phyloP scores from a whole-genome alignment of 2,797 vertebrate species.

The Tragelaphus eurycerus region DNA sequence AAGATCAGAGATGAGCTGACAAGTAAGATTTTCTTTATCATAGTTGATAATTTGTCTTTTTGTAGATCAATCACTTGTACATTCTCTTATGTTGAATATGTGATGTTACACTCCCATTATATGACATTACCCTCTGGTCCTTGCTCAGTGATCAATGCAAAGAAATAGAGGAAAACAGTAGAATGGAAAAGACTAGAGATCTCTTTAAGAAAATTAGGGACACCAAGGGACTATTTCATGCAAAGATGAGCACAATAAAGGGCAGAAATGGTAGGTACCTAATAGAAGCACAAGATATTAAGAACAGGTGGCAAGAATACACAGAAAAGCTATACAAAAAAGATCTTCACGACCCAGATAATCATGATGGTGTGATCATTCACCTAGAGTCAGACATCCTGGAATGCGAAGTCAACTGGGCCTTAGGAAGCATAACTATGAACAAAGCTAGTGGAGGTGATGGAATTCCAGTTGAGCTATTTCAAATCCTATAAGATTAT shows the following conservation, averaged over 20 bases:
- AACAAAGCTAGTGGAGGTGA: background rate
- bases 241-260: background rate
- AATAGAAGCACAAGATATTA: background rate
- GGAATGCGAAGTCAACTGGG: accelerated
- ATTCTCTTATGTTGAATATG: background rate
- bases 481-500: background rate
- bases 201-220: background rate
- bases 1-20: background rate
- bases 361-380: background rate
- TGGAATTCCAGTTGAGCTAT: background rate
- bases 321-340: background rate
- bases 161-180: background rate
- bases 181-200: background rate
- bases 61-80: background rate
- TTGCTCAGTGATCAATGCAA: background rate
- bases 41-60: background rate
- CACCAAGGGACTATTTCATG: no score
- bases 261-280: background rate
- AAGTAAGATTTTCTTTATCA: background rate
- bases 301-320: background rate
- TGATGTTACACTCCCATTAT: background rate
- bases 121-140: background rate
- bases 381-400: background rate
- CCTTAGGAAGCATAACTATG: background rate
- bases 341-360: accelerated